These are phyloP conservation scores for Sylvicapra grimmia DNA, from an alignment of 2,113 vertebrate species.

Conservation along the genomic window DNA sequence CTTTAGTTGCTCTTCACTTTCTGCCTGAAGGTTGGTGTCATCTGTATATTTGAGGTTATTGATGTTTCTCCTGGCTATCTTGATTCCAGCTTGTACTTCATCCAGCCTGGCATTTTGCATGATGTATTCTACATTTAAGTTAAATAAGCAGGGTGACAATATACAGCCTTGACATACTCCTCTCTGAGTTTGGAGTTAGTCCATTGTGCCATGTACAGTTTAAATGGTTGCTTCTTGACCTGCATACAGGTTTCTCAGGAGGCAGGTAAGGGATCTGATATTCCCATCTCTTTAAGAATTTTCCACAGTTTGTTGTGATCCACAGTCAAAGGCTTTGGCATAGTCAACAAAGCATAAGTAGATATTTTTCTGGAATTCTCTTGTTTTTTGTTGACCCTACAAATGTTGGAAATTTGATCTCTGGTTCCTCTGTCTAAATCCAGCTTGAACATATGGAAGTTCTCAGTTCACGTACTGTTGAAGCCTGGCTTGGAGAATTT, in stretches of 20 bases:
- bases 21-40: background rate
- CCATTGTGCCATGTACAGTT: background rate
- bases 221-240: background rate
- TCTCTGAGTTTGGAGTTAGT: background rate
- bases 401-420: background rate
- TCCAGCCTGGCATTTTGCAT: background rate
- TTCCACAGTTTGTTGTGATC: background rate
- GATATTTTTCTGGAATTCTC: background rate
- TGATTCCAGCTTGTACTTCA: background rate
- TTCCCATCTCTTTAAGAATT: background rate
- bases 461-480: background rate
- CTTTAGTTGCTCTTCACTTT: background rate
- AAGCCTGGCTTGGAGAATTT: background rate
- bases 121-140: background rate
- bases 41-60: background rate
- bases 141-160: background rate
- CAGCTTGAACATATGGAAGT: background rate
- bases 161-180: background rate
- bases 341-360: background rate
- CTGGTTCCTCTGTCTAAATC: background rate
- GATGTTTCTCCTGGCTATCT: background rate
- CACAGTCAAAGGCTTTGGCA: background rate
- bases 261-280: background rate
- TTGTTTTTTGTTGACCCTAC: background rate
- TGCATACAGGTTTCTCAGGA: background rate